These are phyloP conservation scores for Campylomormyrus numenius DNA, from an alignment of 2,113 vertebrate species.

Conservation along the genomic window DNA sequence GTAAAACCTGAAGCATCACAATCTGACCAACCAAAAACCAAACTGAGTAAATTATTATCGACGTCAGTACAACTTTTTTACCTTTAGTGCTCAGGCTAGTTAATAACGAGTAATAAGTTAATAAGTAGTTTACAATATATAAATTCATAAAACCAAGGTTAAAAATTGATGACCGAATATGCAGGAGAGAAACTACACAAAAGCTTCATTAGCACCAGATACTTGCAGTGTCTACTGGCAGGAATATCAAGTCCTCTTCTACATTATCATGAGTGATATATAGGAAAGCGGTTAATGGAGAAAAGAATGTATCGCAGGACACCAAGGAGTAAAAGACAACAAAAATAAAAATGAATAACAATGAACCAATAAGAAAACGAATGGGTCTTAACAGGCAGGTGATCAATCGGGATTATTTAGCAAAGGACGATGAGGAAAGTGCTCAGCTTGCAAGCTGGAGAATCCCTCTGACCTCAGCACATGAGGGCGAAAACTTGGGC, in stretches of 20 bases:
- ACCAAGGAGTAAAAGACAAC: not conserved
- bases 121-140: not conserved
- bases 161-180: not conserved
- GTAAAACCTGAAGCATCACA: not conserved
- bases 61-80: not conserved
- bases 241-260: not conserved
- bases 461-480: constrained; percentile 3
- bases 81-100: not conserved
- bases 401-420: not conserved
- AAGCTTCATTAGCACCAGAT: not conserved
- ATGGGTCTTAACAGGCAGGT: not conserved
- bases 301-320: not conserved
- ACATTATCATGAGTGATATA: not conserved
- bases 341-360: not conserved
- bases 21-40: not conserved
- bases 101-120: not conserved
- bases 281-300: not conserved
- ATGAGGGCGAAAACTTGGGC: constrained; percentile 4
- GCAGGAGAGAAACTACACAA: not conserved
- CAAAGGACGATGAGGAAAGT: not conserved
- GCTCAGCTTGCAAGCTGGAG: not conserved
- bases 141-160: not conserved
- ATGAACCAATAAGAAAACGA: not conserved
- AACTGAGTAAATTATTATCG: not conserved
- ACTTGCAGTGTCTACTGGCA: not conserved